These are phyloP conservation scores for Barbus barbus DNA, from an alignment of 2,113 vertebrate species.

Conservation along the genomic window DNA sequence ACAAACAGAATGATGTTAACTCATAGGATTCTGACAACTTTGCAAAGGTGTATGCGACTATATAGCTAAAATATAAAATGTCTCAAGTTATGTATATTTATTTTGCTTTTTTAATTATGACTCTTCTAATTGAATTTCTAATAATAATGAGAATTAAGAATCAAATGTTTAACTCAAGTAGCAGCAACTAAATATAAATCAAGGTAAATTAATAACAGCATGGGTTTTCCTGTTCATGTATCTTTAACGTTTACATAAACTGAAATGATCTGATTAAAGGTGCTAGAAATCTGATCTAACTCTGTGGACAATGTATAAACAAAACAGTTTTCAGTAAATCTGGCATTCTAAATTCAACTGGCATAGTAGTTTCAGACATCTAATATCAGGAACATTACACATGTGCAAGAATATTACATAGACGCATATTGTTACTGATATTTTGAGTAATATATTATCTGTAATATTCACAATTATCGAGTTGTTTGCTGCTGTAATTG, in stretches of 20 bases:
- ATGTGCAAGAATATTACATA: neutral
- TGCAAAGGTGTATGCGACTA: neutral
- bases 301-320: conserved; percentile 7
- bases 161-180: neutral
- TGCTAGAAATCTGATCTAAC: conserved; percentile 39
- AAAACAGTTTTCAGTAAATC: neutral
- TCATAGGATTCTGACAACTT: neutral
- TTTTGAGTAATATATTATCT: neutral
- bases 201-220: neutral
- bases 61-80: neutral
- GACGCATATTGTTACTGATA: neutral
- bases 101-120: no score
- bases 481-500: neutral
- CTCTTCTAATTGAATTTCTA: no score
- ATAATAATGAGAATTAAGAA: neutral
- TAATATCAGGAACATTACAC: neutral
- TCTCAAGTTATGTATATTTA: no score
- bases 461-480: neutral
- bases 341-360: neutral
- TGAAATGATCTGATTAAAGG: conserved; percentile 4
- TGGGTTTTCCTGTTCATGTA: neutral
- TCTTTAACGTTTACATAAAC: neutral
- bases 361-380: neutral
- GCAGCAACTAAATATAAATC: neutral
- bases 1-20: neutral